Evolutionary conservation across 2,113 vertebrate genomes (phyloP).

Genomic region (Misgurnus mizolepis): DNA sequence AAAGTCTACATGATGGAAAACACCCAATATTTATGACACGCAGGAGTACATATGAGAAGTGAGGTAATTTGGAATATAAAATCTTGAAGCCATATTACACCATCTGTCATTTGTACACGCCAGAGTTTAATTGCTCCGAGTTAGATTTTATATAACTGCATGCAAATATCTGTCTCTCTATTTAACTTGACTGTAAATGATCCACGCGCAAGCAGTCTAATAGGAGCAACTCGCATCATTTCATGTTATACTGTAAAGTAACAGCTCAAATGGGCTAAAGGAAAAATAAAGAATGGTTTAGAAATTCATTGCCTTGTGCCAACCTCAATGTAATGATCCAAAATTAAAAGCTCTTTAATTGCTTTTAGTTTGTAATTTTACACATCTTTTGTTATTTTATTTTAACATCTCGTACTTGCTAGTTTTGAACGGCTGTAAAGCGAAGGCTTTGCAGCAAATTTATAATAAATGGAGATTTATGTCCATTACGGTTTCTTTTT

Average conservation of each 20-base stretch:
- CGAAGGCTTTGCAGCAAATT: slow-evolving; percentile 37
- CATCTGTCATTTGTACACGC: slow-evolving; percentile 37
- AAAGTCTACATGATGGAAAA: slow-evolving; percentile 16
- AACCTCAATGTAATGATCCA: too few species aligned
- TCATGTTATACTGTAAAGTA: neutral
- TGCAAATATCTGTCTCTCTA: slow-evolving; percentile 31
- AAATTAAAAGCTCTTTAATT: too few species aligned
- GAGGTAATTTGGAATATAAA: slow-evolving; percentile 36
- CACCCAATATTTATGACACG: slow-evolving; percentile 33
- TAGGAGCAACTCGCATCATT: neutral
- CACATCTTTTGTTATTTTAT: neutral
- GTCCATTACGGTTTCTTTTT: slow-evolving; percentile 38
- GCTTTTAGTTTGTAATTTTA: too few species aligned
- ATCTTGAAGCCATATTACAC: slow-evolving; percentile 26
- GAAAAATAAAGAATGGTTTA: too few species aligned
- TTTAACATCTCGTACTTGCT: slow-evolving; percentile 12
- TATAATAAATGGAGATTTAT: slow-evolving; percentile 46
- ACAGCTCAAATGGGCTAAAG: too few species aligned
- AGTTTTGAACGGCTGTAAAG: slow-evolving; percentile 24
- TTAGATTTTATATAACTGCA: slow-evolving; percentile 18
- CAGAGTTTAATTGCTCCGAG: slow-evolving; percentile 28
- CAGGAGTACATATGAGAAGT: slow-evolving; percentile 34
- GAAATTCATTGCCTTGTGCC: too few species aligned
- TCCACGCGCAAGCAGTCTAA: neutral
- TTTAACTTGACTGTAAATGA: slow-evolving; percentile 36